Evolutionary conservation across 2,797 vertebrate species (phyloP).

Genomic region (Danio choprae): DNA sequence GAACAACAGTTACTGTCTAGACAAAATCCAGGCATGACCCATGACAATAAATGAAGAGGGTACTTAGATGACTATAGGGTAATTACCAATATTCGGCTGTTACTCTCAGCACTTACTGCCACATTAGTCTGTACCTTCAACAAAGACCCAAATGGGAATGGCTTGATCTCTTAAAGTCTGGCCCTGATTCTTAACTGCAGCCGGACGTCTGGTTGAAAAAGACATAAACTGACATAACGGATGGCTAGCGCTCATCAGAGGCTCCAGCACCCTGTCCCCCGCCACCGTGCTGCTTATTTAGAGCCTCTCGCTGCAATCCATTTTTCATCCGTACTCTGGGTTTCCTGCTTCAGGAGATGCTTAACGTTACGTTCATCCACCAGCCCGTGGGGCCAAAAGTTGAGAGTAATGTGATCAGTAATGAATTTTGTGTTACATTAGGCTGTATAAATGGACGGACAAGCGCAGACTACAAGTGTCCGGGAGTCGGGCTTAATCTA

Average conservation of each 20-base stretch:
- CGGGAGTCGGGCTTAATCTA: conserved; percentile 98
- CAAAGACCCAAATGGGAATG: conserved; percentile 36
- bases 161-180: conserved; percentile 67
- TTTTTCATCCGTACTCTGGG: conserved; percentile 53
- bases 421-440: conserved; percentile 99
- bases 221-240: conserved; percentile 59
- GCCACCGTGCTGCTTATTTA: conserved; percentile 50
- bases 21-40: conserved; percentile 3
- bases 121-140: conserved; percentile 33
- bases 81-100: conserved; percentile 31
- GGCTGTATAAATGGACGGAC: conserved; percentile 90
- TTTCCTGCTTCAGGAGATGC: conserved; percentile 76
- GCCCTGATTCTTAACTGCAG: conserved; percentile 66
- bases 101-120: conserved; percentile 33
- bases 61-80: conserved; percentile 30
- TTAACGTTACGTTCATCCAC: conserved; percentile 91
- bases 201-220: conserved; percentile 65
- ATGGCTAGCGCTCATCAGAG: conserved; percentile 55
- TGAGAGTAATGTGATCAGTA: conserved; percentile 99
- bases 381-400: conserved; percentile 79
- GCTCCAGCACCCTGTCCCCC: conserved; percentile 54
- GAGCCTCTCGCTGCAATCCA: conserved; percentile 45
- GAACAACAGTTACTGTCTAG: background rate
- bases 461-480: conserved; percentile 96
- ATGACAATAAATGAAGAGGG: conserved; percentile 26